Evolutionary conservation across 2,113 vertebrate species (phyloP), one percentile per base, ranked within the genome.

Genomic region (Limnothrissa miodon): DNA sequence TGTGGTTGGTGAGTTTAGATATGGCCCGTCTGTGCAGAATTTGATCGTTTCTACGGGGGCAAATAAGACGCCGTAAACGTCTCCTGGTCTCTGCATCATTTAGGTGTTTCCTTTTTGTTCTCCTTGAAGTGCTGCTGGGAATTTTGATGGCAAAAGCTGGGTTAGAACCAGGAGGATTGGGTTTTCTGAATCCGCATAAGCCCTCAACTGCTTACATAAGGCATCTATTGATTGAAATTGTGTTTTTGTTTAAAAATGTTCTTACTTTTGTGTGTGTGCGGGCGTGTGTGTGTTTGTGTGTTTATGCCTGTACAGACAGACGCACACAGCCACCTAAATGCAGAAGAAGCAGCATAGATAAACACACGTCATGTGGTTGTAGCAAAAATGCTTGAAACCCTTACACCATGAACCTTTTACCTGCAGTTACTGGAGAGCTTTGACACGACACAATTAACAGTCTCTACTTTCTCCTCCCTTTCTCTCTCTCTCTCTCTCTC

Each of bases 21-120:
- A 81, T 53, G 46, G 56, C 56, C 80, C 80, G 45, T 48, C 66
- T 23, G 80, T 51, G 39, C 80, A 78, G 48, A 82, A 45, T 33
- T 56, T 80, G 48, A 85, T 82, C 44, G 59, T 85, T 85, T 83
- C 7, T 83, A 45, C 29, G 3, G 21, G 23, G 70, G 53, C 82
- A 82, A 78, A 88, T 21, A 84, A 84, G 78, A 86, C 42, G 56
- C 29, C 25, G 62, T 46, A 7, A 6, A 81, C 25, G 33, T 80
- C 29, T 36, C 79, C 79, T 82, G 78, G 45, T 36, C 25, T 1
- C 39, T 70, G 62, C 62, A 70, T 70, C 9, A 36, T 25, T 70
- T 70, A 29, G 29, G 53, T 56, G 17, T 19, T 56, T 21, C 23
- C 4, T 56, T 23, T 19, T 23, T 21, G 2, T 45, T 80, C 4